phyloP scores from a whole-genome alignment of 1,140 invertebrate genomes.

The Solenopsis fugax region DNA sequence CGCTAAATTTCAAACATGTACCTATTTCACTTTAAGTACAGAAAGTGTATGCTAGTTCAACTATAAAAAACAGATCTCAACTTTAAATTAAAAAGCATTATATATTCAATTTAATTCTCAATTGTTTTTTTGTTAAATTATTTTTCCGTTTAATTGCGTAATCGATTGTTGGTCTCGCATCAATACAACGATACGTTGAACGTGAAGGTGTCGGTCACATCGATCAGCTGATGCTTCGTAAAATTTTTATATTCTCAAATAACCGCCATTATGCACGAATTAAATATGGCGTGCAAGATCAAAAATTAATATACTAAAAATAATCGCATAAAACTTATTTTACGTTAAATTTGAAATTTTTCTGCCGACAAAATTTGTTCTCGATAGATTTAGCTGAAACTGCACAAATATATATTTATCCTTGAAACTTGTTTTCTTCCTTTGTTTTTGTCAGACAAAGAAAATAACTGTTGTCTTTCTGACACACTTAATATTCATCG shows the following conservation, averaged over 20 bases:
- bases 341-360: neutral
- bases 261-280: no score
- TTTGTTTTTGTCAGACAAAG: neutral
- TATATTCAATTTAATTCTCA: no score
- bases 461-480: neutral
- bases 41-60: no score
- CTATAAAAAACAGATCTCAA: no score
- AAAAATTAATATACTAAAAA: neutral
- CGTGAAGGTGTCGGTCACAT: neutral
- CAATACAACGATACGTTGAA: neutral
- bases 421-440: neutral
- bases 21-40: no score
- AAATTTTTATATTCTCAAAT: neutral
- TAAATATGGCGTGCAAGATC: neutral
- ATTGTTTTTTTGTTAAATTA: no score
- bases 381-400: neutral
- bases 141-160: neutral
- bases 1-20: no score
- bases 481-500: neutral
- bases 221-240: neutral
- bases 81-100: no score
- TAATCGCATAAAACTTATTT: neutral
- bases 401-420: neutral
- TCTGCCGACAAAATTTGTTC: neutral
- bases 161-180: neutral